Evolutionary conservation across 1,140 invertebrate species (phyloP), one percentile per base, ranked within the genome.

Genomic region (Vanessa tameamea): DNA sequence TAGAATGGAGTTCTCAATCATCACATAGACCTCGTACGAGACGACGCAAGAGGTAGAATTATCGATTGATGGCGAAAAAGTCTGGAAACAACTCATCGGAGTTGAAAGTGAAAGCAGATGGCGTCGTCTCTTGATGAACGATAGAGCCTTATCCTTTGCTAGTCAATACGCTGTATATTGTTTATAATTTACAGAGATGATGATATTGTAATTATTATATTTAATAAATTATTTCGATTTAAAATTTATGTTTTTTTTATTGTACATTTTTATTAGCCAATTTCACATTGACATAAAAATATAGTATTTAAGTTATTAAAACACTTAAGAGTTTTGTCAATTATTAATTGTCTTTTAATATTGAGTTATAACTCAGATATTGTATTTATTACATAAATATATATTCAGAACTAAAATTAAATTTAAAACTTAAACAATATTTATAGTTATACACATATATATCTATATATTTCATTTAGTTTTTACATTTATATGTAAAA

Each of bases 1-100:
- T 89, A 63, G 90, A 92, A 72, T 92, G 91, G 91, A 92, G 86
- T 70, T 87, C 90, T 0, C 81, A 87, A 15, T 89, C 88, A 6
- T 91, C 89, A 1, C 73, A 87, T 23, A 79, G 86, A 20, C 83
- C 83, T 26, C 85, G 91, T 3, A 84, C 82, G 8, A 81, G 87
- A 26, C 80, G 89, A 57, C 87, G 89, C 75, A 92, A 91, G 70
- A 91, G 89, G 80, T 92, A 92, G 76, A 55, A 16, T 59, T 61
- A 61, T 9, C 7, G 48, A 48, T 53, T 48, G 26, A 48, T 47
- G 20, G 47, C 37, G 65, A 76, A 72, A 53, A 72, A 47, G 63
- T 37, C 51, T 71, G 69, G 64, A 76, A 68, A 7, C 55, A 66
- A 71, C 64, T 75, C 69, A 11, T 70, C 20, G 51, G 12, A 53